phyloP scores from a whole-genome alignment of 2,113 vertebrate species.

The Cochlearius cochlearius region DNA sequence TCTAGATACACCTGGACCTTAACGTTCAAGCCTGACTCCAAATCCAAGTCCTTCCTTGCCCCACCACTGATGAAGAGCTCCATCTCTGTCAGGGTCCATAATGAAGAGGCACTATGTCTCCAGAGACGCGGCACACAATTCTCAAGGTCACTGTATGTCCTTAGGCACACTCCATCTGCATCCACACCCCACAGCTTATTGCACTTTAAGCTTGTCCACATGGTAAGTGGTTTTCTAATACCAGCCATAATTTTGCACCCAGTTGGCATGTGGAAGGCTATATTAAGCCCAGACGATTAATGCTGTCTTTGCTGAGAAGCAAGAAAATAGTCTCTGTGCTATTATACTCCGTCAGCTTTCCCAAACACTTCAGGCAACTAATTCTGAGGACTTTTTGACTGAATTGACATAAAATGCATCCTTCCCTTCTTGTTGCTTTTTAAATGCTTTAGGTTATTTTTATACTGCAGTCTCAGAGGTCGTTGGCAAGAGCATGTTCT shows the following conservation, averaged over 20 bases:
- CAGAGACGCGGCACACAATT: background rate
- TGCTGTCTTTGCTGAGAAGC: constrained; percentile 55
- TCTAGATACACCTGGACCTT: background rate
- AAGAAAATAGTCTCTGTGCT: constrained; percentile 55
- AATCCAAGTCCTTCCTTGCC: background rate
- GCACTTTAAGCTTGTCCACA: constrained; percentile 44
- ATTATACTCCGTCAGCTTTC: constrained; percentile 58
- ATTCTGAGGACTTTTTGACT: constrained; percentile 55
- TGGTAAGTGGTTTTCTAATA: constrained; percentile 62
- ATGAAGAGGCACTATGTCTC: background rate
- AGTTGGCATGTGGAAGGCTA: constrained; percentile 62
- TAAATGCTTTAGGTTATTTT: constrained; percentile 48
- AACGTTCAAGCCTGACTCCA: background rate
- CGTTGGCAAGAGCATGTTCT: constrained; percentile 18
- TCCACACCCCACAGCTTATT: constrained; percentile 40
- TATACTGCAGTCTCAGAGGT: constrained; percentile 10
- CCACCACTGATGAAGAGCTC: background rate
- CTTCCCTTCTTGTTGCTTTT: constrained; percentile 46
- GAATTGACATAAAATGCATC: constrained; percentile 61
- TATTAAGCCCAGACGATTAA: constrained; percentile 64
- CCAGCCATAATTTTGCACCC: constrained; percentile 62
- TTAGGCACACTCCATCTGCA: constrained; percentile 40
- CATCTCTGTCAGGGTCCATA: background rate
- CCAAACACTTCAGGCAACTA: constrained; percentile 64
- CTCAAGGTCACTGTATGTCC: constrained; percentile 41